Base-by-base conservation (phyloP, 2,888 invertebrate genomes). In the Thera obeliscata region DNA sequence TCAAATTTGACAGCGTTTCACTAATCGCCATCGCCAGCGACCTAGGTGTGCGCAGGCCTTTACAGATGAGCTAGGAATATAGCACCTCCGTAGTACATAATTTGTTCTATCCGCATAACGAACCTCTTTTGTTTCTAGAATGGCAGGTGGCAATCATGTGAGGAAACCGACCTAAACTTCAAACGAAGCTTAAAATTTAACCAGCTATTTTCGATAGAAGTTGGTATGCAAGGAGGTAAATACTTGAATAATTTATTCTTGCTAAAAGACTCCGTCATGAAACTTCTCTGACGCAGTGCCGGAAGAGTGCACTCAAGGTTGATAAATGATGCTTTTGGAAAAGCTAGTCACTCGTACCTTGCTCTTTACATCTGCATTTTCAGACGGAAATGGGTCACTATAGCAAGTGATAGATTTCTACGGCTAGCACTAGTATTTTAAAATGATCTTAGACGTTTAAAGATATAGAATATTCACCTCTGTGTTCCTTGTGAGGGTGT, bases 311-410 rank as follows among this genome's bases (percentile, higher is more conserved):
- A 72, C 59, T 72, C 35, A 36, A 56, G 61, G 58, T 65, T 66
- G 74, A 72, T 64, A 70, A 66, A 72, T 69, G 70, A 61, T 57
- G 74, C 69, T 74, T 70, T 72, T 65, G 54, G 52, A 48, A 49
- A 54, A 56, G 7, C 52, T 43, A 65, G 62, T 63, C 71, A 68
- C 58, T 56, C 56, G 57, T 46, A 41, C 8, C 41, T 8, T 54
- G 38, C 43, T 58, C 43, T 46, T 58, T 48, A 35, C 46, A 50
- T 66, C 56, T 66, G 48, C 46, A 58, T 66, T 55, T 66, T 57
- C 54, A n/a, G 59, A 50, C 48, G 60, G 9, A 36, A 55, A 60
- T 48, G 38, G 43, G 22, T 48, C 48, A 22, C 50, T 43, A 2
- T 57, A 11, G 2, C 38, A 56, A 56, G 36, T 12, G 56, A 56